These are phyloP conservation scores for Lapara coniferarum DNA, from an alignment of 2,888 invertebrate genomes.

Conservation along the genomic window DNA sequence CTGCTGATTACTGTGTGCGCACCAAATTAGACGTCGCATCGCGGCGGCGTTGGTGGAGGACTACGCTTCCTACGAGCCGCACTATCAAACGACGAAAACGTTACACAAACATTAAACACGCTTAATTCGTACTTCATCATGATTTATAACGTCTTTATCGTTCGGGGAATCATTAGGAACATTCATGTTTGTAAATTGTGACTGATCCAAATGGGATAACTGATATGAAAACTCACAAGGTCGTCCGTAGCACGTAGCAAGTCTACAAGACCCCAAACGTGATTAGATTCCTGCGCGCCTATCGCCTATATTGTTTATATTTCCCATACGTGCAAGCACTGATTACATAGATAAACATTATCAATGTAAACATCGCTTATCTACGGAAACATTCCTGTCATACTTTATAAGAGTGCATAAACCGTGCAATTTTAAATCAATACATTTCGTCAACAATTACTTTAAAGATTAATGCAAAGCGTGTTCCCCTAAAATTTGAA, in stretches of 20 bases:
- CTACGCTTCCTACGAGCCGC: constrained; percentile 19
- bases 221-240: not conserved
- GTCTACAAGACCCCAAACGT: constrained; percentile 43
- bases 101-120: constrained; percentile 55
- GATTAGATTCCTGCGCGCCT: constrained; percentile 32
- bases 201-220: constrained; percentile 6
- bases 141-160: constrained; percentile 57
- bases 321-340: constrained; percentile 32
- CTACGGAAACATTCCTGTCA: constrained; percentile 27
- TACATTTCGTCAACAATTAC: not conserved
- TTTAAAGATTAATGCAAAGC: no score
- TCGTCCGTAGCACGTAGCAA: constrained; percentile 47
- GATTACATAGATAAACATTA: constrained; percentile 11
- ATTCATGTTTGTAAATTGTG: not conserved
- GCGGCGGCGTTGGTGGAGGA: constrained; percentile 23
- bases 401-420: not conserved
- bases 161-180: not conserved
- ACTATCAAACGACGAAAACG: constrained; percentile 53
- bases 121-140: constrained; percentile 37
- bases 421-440: not conserved
- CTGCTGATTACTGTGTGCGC: constrained; percentile 76
- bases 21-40: constrained; percentile 53
- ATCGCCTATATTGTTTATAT: constrained; percentile 27
- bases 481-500: no score
- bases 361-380: constrained; percentile 36